A percentile compares a stretch with the other conserved stretches of the same genome.
phyloP scores from a whole-genome alignment of 2,113 vertebrate species.

The Fulica atra region DNA sequence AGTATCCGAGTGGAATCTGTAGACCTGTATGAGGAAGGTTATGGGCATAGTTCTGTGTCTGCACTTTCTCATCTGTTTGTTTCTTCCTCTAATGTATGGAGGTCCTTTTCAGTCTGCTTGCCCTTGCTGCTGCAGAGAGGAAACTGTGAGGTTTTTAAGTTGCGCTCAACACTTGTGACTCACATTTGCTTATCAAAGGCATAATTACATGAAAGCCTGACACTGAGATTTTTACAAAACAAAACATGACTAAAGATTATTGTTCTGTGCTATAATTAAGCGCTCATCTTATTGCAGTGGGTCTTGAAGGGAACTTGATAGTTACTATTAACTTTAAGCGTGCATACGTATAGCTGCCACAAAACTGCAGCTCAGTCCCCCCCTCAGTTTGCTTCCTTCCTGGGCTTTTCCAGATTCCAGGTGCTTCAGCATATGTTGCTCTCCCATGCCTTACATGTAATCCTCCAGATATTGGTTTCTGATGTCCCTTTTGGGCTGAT shows the following conservation, averaged over 20 bases:
- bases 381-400: background rate
- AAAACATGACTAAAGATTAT: slow-evolving; percentile 10
- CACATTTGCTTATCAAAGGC: background rate
- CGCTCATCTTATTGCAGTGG: slow-evolving; percentile 6
- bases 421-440: background rate
- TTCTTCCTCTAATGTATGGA: background rate
- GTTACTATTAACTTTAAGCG: slow-evolving; percentile 54
- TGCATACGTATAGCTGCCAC: background rate
- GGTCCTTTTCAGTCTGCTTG: background rate
- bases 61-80: background rate
- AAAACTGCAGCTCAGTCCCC: background rate
- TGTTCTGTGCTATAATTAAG: slow-evolving; percentile 52
- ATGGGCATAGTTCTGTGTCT: background rate
- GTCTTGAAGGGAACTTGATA: slow-evolving; percentile 27
- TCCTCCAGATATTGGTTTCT: background rate
- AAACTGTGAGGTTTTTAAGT: background rate
- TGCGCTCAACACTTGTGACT: background rate
- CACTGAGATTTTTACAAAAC: background rate
- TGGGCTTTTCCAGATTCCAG: background rate
- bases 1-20: background rate
- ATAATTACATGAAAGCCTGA: background rate
- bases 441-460: background rate
- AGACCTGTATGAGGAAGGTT: background rate
- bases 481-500: background rate
- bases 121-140: background rate